These are phyloP conservation scores for Xylocampa areola DNA, from an alignment of 2,888 invertebrate species.

Conservation along the genomic window DNA sequence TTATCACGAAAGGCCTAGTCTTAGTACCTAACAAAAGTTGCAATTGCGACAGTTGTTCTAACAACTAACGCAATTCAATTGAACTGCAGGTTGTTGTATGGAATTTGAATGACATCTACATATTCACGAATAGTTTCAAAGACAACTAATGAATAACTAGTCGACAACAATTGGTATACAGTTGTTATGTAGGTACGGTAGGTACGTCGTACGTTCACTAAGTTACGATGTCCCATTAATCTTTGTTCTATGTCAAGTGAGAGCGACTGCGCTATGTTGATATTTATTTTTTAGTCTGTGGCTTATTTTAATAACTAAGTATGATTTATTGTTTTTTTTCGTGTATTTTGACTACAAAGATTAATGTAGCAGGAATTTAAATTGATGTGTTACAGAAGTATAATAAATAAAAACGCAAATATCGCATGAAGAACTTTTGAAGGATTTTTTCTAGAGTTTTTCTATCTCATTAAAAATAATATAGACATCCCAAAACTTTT, in stretches of 20 bases:
- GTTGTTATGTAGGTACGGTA: background rate
- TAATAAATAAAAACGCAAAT: too few species aligned
- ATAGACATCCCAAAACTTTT: too few species aligned
- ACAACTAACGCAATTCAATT: background rate
- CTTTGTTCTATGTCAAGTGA: constrained; percentile 9
- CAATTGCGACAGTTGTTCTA: too few species aligned
- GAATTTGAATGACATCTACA: background rate
- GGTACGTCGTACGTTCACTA: background rate
- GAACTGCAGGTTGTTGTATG: background rate
- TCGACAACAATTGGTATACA: background rate
- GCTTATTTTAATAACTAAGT: too few species aligned
- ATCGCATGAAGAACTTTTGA: too few species aligned
- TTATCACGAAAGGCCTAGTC: too few species aligned
- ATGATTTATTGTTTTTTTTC: constrained; percentile 10
- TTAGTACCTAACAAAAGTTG: too few species aligned
- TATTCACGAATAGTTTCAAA: background rate
- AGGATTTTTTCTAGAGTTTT: too few species aligned
- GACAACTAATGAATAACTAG: background rate
- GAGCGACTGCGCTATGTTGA: background rate
- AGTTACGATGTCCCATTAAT: constrained; percentile 26
- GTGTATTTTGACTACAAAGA: background rate
- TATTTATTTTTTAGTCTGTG: background rate
- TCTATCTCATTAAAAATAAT: too few species aligned
- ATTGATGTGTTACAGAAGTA: too few species aligned
- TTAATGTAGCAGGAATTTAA: too few species aligned